Percentiles rank a stretch among this genome's conserved stretches.
phyloP scores from a whole-genome alignment of 1,140 invertebrate genomes.

The Acromyrmex heyeri region DNA sequence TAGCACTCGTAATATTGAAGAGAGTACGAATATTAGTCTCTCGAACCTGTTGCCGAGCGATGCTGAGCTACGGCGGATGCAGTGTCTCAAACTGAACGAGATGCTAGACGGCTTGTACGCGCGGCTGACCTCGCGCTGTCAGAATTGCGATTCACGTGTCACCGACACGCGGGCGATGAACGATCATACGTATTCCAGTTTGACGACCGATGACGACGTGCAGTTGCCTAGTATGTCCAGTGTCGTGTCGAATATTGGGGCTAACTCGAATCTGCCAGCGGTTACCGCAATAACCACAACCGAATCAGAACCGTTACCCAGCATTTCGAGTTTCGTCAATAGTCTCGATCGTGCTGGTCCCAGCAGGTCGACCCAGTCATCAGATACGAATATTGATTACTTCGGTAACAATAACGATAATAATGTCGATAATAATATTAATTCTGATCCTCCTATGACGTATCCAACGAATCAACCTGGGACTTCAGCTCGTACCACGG shows the following conservation, averaged over 20 bases:
- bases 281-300: constrained; percentile 25
- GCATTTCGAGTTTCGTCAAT: constrained; percentile 49
- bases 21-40: constrained; percentile 62
- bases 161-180: constrained; percentile 25
- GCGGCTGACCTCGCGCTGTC: constrained; percentile 30
- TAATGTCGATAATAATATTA: background rate
- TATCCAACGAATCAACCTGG: constrained; percentile 58
- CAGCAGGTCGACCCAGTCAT: constrained; percentile 11
- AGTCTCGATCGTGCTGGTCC: background rate
- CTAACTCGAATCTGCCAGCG: constrained; percentile 47
- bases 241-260: constrained; percentile 68
- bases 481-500: constrained; percentile 41
- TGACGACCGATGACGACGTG: constrained; percentile 55
- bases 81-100: constrained; percentile 60
- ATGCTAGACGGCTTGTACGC: constrained; percentile 62
- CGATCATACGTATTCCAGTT: constrained; percentile 80
- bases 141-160: constrained; percentile 40
- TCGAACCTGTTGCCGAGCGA: constrained; percentile 72
- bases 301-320: constrained; percentile 36
- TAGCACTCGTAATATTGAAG: background rate
- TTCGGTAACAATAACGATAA: background rate
- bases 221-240: constrained; percentile 74
- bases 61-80: constrained; percentile 68
- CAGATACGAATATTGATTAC: constrained; percentile 10
- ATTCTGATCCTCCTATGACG: constrained; percentile 3